Conservation (phyloP, 2,797 vertebrate species). For the Echiichthys vipera region DNA sequence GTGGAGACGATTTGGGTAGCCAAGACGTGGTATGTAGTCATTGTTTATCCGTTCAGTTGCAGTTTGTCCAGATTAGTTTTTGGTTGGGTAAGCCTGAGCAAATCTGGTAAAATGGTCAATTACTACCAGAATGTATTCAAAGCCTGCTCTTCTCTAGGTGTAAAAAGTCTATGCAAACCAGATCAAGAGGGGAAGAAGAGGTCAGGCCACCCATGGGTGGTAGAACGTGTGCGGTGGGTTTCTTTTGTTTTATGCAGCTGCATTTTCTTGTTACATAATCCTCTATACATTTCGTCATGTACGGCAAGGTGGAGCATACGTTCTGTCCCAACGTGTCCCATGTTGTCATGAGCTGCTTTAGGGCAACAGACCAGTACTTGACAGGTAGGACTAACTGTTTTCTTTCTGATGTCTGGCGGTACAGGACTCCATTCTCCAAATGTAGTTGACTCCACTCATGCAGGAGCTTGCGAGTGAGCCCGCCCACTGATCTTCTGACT, state of each 20-base stretch:
- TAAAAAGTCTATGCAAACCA: neutral
- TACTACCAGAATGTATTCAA: neutral
- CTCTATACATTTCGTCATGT: neutral
- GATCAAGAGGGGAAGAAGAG: neutral
- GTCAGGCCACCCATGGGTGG: neutral
- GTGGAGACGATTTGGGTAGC: neutral
- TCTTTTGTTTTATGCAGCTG: neutral
- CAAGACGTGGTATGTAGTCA: neutral
- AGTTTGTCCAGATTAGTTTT: neutral
- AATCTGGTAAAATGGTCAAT: neutral
- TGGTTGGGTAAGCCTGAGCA: neutral
- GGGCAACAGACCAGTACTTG: neutral
- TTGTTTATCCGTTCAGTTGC: neutral
- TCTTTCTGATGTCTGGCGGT: neutral
- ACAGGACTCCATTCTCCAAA: neutral
- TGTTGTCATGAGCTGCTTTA: neutral
- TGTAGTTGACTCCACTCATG: slow-evolving; percentile 4
- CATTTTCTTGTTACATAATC: neutral
- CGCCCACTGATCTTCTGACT: neutral
- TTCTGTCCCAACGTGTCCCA: neutral
- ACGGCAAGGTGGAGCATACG: neutral
- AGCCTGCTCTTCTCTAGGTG: neutral
- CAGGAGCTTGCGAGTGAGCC: neutral
- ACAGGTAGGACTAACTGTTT: neutral
- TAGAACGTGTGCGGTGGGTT: neutral